phyloP scores from a whole-genome alignment of 92 coral and sea anemone species.

The Nematostella vectensis region DNA sequence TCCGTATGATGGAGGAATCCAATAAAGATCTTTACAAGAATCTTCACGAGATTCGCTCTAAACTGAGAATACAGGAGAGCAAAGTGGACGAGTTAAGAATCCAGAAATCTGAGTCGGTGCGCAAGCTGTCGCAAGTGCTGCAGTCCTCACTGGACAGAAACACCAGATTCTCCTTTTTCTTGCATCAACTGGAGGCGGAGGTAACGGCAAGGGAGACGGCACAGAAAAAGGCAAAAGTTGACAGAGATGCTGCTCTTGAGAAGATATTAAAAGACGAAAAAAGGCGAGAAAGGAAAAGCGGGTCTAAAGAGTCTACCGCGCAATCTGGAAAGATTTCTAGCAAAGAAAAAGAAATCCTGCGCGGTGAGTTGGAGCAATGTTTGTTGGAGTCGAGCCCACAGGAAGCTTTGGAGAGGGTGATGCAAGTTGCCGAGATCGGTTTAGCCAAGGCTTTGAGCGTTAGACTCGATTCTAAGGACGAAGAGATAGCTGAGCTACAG shows the following conservation, averaged over 20 bases:
- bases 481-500: constrained; percentile 15
- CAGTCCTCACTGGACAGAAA: constrained; percentile 50
- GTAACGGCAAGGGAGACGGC: constrained; percentile 33
- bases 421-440: constrained; percentile 17
- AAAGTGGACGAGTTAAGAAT: constrained; percentile 37
- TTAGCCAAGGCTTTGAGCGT: constrained; percentile 16
- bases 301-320: not conserved
- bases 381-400: constrained; percentile 1
- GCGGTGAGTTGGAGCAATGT: constrained; percentile 16
- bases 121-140: constrained; percentile 35
- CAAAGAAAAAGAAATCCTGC: constrained; percentile 22
- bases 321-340: constrained; percentile 6
- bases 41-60: constrained; percentile 43
- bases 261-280: constrained; percentile 22
- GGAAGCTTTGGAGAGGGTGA: constrained; percentile 15
- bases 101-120: constrained; percentile 42
- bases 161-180: constrained; percentile 40
- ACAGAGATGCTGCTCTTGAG: constrained; percentile 41
- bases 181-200: constrained; percentile 62
- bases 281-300: constrained; percentile 4
- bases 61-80: constrained; percentile 53
- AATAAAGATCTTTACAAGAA: constrained; percentile 53
- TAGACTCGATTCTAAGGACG: constrained; percentile 16
- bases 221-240: constrained; percentile 26
- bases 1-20: constrained; percentile 62